These are phyloP conservation scores for Bombycilla garrulus DNA, from an alignment of 2,113 vertebrate genomes.

Conservation along the genomic window DNA sequence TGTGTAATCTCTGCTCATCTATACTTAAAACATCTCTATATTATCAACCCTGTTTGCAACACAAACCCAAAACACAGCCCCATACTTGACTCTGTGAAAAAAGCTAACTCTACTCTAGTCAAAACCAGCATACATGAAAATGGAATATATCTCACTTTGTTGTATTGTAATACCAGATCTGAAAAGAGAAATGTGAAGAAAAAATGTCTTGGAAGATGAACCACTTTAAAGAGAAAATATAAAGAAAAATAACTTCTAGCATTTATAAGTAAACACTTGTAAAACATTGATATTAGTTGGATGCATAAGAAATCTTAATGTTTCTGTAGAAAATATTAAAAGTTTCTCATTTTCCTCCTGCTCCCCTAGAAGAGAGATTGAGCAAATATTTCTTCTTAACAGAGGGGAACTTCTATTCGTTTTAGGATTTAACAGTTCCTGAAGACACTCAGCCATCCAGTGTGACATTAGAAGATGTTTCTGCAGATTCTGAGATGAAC, in stretches of 20 bases:
- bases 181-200: background rate
- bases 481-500: background rate
- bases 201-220: background rate
- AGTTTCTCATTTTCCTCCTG: background rate
- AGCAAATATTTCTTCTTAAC: background rate
- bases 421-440: conserved; percentile 29
- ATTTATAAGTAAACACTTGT: no score
- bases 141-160: background rate
- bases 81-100: background rate
- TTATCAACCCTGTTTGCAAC: background rate
- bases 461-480: background rate
- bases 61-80: background rate
- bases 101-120: background rate
- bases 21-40: background rate
- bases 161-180: background rate
- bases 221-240: background rate
- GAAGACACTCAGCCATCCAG: background rate
- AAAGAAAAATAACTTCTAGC: background rate
- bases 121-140: background rate
- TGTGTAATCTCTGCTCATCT: background rate
- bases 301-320: background rate
- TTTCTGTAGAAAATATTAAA: background rate
- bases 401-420: background rate
- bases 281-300: background rate
- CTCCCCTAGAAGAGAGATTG: background rate